Evolutionary conservation across 1,140 invertebrate species (phyloP).

Genomic region (Panagrolaimus sp.): DNA sequence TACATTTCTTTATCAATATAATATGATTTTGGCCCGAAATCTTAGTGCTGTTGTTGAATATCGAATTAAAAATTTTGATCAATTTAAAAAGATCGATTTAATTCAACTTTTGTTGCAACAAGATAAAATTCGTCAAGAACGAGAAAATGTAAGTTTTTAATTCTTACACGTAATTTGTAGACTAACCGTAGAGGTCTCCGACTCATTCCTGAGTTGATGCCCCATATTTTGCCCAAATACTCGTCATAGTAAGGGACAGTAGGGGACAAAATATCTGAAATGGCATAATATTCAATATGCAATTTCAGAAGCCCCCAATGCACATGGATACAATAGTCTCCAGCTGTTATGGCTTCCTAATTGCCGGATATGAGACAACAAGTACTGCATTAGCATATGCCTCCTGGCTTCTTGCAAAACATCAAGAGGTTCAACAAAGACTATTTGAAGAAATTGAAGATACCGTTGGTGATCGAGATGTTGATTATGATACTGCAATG

Average conservation of each 20-base stretch:
- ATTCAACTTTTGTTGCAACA: slow-evolving; percentile 14
- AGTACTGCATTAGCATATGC: slow-evolving; percentile 58
- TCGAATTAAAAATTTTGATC: neutral
- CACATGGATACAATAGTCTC: slow-evolving; percentile 7
- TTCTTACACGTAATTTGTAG: neutral
- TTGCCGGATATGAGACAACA: slow-evolving; percentile 62
- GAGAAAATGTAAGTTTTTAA: neutral
- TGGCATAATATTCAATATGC: too few relatives aligned
- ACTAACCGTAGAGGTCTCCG: too few relatives aligned
- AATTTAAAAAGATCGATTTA: slow-evolving; percentile 7
- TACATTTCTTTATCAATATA: too few relatives aligned
- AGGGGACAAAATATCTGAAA: too few relatives aligned
- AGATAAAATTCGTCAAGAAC: slow-evolving; percentile 4
- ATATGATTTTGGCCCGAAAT: neutral
- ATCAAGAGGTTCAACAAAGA: slow-evolving; percentile 60
- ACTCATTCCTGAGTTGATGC: too few relatives aligned
- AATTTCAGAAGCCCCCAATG: slow-evolving; percentile 14
- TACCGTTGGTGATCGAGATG: slow-evolving; percentile 8
- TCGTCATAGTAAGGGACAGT: too few relatives aligned
- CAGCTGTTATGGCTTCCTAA: slow-evolving; percentile 57
- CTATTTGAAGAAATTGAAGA: slow-evolving; percentile 57
- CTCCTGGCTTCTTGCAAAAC: slow-evolving; percentile 58
- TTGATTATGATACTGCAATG: slow-evolving; percentile 46
- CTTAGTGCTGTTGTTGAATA: neutral
- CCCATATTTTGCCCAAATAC: too few relatives aligned